Percentiles rank a stretch among this genome's conserved stretches.
phyloP scores from a whole-genome alignment of 2,888 invertebrate genomes.

The Choristoneura rosaceana region DNA sequence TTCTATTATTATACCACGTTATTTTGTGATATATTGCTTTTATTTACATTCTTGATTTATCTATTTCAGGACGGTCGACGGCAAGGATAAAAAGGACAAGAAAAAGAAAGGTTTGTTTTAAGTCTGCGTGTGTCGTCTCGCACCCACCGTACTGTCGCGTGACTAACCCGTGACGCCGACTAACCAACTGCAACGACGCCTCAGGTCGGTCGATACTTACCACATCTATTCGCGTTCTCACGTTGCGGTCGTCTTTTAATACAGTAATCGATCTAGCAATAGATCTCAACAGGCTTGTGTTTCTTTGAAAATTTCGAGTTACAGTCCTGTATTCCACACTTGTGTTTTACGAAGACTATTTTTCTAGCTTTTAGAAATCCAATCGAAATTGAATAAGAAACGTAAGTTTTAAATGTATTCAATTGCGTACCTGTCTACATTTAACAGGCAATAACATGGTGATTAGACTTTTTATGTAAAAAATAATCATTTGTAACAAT shows the following conservation, averaged over 20 bases:
- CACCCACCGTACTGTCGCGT: constrained; percentile 76
- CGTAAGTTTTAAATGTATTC: constrained; percentile 48
- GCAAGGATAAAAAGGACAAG: constrained; percentile 95
- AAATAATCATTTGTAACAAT: constrained; percentile 49
- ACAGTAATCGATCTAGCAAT: constrained; percentile 34
- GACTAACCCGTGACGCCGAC: constrained; percentile 66
- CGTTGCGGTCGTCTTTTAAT: constrained; percentile 47
- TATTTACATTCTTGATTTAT: constrained; percentile 26
- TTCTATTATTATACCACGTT: neutral
- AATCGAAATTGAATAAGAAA: constrained; percentile 55
- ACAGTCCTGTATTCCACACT: neutral
- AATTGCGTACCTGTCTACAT: constrained; percentile 45
- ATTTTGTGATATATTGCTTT: neutral
- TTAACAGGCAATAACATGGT: constrained; percentile 49
- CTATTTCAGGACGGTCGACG: constrained; percentile 91
- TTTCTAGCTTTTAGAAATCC: constrained; percentile 45
- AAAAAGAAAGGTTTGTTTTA: constrained; percentile 97
- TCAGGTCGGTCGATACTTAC: constrained; percentile 50
- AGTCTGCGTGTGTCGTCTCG: constrained; percentile 64
- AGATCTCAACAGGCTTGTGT: constrained; percentile 35
- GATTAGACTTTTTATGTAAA: constrained; percentile 51
- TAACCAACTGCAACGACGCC: constrained; percentile 44
- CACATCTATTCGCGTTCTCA: constrained; percentile 46
- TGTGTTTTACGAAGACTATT: constrained; percentile 13
- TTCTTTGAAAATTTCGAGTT: constrained; percentile 38